These are phyloP conservation scores for Chromobotia macracanthus DNA, from an alignment of 2,797 vertebrate genomes.

Conservation along the genomic window DNA sequence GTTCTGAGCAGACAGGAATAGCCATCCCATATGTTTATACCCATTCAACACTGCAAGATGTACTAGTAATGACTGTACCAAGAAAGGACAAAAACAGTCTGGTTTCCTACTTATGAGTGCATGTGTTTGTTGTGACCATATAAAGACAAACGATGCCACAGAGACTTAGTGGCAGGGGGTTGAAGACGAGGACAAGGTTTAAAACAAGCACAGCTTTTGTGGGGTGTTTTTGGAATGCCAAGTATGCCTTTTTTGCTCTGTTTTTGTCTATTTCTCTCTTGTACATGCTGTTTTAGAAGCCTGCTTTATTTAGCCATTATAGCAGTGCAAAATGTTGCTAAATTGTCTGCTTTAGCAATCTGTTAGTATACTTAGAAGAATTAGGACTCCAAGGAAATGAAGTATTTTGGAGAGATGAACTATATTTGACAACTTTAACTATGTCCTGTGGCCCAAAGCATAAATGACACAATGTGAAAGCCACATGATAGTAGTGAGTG, in stretches of 20 bases:
- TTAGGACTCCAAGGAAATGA: constrained; percentile 48
- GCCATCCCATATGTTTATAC: constrained; percentile 59
- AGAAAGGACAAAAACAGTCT: constrained; percentile 49
- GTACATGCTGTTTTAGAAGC: constrained; percentile 24
- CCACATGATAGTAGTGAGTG: constrained; percentile 3
- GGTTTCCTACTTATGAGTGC: constrained; percentile 60
- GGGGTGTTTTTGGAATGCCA: constrained; percentile 48
- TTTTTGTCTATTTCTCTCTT: constrained; percentile 25
- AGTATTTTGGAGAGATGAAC: constrained; percentile 53
- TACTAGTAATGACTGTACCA: constrained; percentile 53
- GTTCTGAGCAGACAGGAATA: constrained; percentile 56
- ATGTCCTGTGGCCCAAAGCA: constrained; percentile 40
- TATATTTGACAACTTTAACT: constrained; percentile 49
- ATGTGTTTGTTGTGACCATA: constrained; percentile 63
- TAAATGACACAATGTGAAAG: constrained; percentile 27
- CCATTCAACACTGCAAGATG: constrained; percentile 58
- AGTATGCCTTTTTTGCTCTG: constrained; percentile 30
- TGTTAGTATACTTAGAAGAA: constrained; percentile 49
- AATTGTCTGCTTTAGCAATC: constrained; percentile 13
- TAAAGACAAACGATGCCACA: constrained; percentile 65
- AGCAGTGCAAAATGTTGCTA: constrained; percentile 25
- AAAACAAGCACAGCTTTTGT: constrained; percentile 46
- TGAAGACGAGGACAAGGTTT: constrained; percentile 48
- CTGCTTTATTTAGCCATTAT: constrained; percentile 45
- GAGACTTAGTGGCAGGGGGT: constrained; percentile 48